Percentiles rank a stretch among this genome's conserved stretches.
Conservation (phyloP, 23 tunicate species). For the Ascidia mentula region DNA sequence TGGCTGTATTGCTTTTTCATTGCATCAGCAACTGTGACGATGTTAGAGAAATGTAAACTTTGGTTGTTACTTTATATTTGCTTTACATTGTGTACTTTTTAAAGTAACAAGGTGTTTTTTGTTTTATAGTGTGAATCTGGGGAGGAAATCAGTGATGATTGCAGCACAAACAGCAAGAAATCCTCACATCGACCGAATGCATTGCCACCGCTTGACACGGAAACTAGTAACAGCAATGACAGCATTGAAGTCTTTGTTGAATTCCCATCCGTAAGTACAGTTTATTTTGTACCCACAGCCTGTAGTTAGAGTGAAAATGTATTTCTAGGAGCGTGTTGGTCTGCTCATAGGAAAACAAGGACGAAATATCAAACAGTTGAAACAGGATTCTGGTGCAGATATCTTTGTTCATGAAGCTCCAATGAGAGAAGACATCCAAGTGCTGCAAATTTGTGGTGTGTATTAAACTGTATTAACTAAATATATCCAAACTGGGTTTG, state of each 20-base stretch:
- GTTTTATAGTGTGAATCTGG: background rate
- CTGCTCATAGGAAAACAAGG: constrained; percentile 78
- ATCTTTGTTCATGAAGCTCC: constrained; percentile 63
- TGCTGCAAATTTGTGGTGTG: constrained; percentile 74
- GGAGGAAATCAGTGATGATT: constrained; percentile 12
- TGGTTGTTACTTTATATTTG: no score
- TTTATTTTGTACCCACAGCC: background rate
- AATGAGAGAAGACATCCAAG: constrained; percentile 74
- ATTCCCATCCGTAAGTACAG: constrained; percentile 54
- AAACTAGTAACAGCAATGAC: background rate
- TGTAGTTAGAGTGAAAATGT: background rate
- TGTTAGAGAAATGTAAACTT: no score
- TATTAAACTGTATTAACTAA: background rate
- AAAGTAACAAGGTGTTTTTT: no score
- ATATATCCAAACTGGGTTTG: no score
- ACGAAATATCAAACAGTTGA: constrained; percentile 75
- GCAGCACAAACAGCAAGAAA: constrained; percentile 3
- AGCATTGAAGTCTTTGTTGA: constrained; percentile 54
- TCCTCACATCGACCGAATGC: constrained; percentile 17
- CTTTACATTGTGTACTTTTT: no score
- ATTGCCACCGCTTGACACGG: constrained; percentile 10
- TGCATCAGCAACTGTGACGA: no score
- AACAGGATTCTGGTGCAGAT: constrained; percentile 84
- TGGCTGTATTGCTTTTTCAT: no score
- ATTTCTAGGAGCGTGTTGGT: constrained; percentile 62